Conservation (phyloP, 2,113 vertebrate species). For the Menidia beryllina region DNA sequence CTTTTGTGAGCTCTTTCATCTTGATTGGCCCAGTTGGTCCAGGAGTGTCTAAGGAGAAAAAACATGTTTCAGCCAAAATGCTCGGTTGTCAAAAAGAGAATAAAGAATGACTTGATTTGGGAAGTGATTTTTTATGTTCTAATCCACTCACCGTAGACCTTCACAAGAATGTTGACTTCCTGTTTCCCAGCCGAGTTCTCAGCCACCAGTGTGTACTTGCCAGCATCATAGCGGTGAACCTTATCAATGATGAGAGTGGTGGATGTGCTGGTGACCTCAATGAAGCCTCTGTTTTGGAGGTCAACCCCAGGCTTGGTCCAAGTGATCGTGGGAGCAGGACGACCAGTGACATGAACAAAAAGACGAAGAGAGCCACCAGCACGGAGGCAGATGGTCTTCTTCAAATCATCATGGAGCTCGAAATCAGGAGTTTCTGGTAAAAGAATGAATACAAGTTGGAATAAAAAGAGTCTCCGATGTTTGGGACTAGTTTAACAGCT, state of each 20-base stretch:
- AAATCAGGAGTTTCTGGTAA: conserved; percentile 93
- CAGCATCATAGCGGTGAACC: conserved; percentile 96
- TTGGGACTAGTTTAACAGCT: too few species aligned
- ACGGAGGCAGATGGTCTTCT: conserved; percentile 93
- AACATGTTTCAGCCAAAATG: conserved; percentile 1
- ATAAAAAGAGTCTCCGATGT: neutral
- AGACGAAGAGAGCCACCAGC: conserved; percentile 91
- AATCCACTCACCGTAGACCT: conserved; percentile 90
- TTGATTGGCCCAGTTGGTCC: conserved; percentile 91
- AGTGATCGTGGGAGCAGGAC: conserved; percentile 89
- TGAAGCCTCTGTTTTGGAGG: conserved; percentile 90
- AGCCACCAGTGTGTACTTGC: conserved; percentile 93
- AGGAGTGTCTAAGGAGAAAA: conserved; percentile 88
- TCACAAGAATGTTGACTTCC: conserved; percentile 92
- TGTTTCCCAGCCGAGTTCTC: conserved; percentile 97
- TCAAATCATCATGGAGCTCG: conserved; percentile 94
- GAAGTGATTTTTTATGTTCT: neutral
- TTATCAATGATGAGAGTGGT: conserved; percentile 94
- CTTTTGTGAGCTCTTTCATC: conserved; percentile 92
- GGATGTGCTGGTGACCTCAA: conserved; percentile 90
- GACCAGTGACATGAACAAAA: conserved; percentile 89
- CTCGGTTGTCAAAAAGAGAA: neutral
- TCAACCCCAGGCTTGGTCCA: conserved; percentile 94
- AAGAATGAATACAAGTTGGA: neutral
- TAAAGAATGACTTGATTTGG: neutral